phyloP scores from a whole-genome alignment of 2,113 vertebrate species.

The Aldabrachelys gigantea region DNA sequence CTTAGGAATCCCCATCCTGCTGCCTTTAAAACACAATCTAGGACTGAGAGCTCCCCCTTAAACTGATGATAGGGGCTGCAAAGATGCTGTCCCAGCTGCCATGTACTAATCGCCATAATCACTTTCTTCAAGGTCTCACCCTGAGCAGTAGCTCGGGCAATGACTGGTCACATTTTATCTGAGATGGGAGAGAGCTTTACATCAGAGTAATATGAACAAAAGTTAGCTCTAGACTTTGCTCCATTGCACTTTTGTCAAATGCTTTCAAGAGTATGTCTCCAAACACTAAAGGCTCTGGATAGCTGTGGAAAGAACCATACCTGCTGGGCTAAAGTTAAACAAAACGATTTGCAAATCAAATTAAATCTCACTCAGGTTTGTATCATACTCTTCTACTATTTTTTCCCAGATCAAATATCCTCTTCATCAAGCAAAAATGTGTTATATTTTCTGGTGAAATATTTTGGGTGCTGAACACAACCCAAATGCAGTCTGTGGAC shows the following conservation, averaged over 20 bases:
- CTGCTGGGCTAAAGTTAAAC: no score
- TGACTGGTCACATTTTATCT: neutral
- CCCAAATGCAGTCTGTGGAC: neutral
- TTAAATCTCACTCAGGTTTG: no score
- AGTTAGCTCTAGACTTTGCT: neutral
- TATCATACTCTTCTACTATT: neutral
- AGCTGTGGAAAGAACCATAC: no score
- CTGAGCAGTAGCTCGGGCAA: neutral
- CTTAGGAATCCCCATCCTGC: neutral
- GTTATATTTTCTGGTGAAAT: neutral
- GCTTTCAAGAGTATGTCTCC: neutral
- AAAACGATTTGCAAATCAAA: neutral
- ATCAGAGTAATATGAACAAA: neutral
- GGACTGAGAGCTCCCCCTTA: neutral
- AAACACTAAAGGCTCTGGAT: neutral
- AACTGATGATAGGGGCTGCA: neutral
- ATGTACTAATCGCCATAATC: neutral
- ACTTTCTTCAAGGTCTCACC: neutral
- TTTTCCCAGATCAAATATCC: neutral
- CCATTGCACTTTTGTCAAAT: neutral
- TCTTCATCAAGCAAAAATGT: neutral
- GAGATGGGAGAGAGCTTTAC: neutral
- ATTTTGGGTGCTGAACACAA: neutral
- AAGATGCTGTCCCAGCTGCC: neutral
- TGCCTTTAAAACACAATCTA: neutral